Evolutionary conservation across 2,888 invertebrate species (phyloP).

Genomic region (Agriopis marginaria): DNA sequence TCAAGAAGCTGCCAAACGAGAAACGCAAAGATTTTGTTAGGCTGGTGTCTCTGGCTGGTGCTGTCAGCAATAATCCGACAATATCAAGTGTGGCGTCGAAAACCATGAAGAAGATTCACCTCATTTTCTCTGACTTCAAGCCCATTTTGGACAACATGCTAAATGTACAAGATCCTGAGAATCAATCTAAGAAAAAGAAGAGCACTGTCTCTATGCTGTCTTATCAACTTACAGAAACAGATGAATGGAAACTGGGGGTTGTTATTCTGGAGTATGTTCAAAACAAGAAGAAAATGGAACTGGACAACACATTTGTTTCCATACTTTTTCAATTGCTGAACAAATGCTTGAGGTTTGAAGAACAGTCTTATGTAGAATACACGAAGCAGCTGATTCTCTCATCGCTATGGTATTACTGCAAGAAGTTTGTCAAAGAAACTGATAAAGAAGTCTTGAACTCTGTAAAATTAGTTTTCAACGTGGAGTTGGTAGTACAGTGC

Average conservation of each 20-base stretch:
- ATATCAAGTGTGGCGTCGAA: conserved; percentile 87
- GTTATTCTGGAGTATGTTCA: conserved; percentile 94
- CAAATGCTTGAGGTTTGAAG: conserved; percentile 92
- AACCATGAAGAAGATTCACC: conserved; percentile 88
- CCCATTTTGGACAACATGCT: conserved; percentile 87
- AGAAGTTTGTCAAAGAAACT: conserved; percentile 80
- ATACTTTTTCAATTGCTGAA: conserved; percentile 92
- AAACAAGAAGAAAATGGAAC: conserved; percentile 92
- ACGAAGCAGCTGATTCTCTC: conserved; percentile 94
- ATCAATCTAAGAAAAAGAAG: conserved; percentile 73
- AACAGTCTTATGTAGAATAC: conserved; percentile 94
- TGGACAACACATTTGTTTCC: conserved; percentile 89
- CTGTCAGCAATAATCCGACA: conserved; percentile 86
- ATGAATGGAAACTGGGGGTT: conserved; percentile 92
- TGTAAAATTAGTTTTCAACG: conserved; percentile 86
- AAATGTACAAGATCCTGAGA: conserved; percentile 75
- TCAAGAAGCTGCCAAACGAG: conserved; percentile 77
- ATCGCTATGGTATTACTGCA: conserved; percentile 90
- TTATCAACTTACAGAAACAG: conserved; percentile 87
- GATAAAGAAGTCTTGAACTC: conserved; percentile 75
- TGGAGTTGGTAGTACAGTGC: conserved; percentile 94
- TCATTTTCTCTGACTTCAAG: conserved; percentile 88
- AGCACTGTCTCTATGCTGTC: conserved; percentile 79
- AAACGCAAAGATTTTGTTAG: conserved; percentile 81
- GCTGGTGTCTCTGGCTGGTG: conserved; percentile 84